Conservation (phyloP, 1,140 invertebrate genomes). For the Neotoxoptera formosana region DNA sequence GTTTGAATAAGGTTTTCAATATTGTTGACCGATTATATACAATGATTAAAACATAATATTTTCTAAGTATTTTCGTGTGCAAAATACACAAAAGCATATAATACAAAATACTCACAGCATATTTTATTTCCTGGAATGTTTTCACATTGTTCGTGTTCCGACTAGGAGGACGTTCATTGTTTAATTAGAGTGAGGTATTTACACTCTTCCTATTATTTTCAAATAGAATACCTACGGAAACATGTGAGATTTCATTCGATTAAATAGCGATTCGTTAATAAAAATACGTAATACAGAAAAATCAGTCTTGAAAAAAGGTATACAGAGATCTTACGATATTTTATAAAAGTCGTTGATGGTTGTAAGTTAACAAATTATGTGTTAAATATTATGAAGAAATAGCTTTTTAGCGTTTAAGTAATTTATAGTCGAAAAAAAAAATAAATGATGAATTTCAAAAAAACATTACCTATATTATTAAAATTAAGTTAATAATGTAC, state of each 20-base stretch:
- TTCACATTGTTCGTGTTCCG: slow-evolving; percentile 27
- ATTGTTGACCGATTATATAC: background rate
- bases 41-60: slow-evolving; percentile 10
- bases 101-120: background rate
- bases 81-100: slow-evolving; percentile 23
- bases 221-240: background rate
- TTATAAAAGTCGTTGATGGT: background rate
- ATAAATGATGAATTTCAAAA: background rate
- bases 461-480: background rate
- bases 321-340: background rate
- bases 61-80: background rate
- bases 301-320: background rate
- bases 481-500: too few relatives aligned
- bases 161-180: background rate
- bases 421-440: background rate
- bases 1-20: background rate
- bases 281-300: background rate
- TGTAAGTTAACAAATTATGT: background rate
- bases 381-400: background rate
- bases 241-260: background rate
- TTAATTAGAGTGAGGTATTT: slow-evolving; percentile 31
- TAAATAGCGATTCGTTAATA: background rate
- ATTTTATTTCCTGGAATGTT: slow-evolving; percentile 21
- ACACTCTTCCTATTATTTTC: background rate
- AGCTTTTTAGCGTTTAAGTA: background rate